phyloP scores from a whole-genome alignment of 2,113 vertebrate genomes.

The Stomatorhinus ivindoensis region DNA sequence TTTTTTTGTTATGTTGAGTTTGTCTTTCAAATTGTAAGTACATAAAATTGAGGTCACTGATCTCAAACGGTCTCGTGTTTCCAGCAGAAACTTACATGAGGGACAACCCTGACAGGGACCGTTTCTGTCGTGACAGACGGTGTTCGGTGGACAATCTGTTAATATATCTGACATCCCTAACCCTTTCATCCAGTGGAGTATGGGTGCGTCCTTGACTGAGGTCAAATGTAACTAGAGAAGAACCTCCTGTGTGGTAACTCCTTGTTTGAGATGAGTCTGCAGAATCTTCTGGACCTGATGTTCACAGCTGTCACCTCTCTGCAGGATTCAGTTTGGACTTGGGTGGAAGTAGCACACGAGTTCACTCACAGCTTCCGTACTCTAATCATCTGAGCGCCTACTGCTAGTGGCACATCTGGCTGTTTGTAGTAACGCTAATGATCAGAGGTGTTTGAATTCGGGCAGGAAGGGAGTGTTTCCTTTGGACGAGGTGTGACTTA shows the following conservation, averaged over 20 bases:
- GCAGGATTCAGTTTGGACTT: neutral
- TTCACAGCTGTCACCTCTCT: neutral
- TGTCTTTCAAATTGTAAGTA: neutral
- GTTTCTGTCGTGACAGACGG: neutral
- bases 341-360: neutral
- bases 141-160: neutral
- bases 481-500: neutral
- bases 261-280: conserved; percentile 4
- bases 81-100: neutral
- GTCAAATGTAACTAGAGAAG: neutral
- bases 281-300: neutral
- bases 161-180: neutral
- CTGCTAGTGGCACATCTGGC: neutral
- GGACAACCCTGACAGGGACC: neutral
- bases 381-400: neutral
- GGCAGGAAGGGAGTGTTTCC: neutral
- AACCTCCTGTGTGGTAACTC: neutral
- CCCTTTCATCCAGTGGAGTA: neutral
- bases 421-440: neutral
- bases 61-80: neutral
- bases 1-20: neutral
- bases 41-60: neutral
- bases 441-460: neutral
- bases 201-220: neutral
- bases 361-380: neutral